Evolutionary conservation across 2,888 invertebrate genomes (phyloP), one percentile per base, ranked within the genome.

Genomic region (Lithophane leautieri): DNA sequence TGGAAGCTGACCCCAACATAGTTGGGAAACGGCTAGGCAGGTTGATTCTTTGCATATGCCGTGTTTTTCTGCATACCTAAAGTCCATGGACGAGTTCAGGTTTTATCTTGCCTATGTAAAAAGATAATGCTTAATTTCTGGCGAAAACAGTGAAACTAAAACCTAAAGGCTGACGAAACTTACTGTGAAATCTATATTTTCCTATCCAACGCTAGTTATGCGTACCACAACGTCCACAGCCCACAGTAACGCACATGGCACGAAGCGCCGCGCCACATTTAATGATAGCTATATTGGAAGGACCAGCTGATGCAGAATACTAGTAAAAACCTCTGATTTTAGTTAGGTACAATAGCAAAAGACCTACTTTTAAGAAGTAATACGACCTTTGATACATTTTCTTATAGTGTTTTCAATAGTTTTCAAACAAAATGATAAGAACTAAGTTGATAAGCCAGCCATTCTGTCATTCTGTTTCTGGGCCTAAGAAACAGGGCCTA

Each of bases 271-370:
- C 65, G 61, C 71, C 73, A 34, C 72, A 52, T 68, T 74, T 86
- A 85, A 85, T 77, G 81, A 68, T 61, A 61, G 76, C 84, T 74
- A 85, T 90, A 90, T 90, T 87, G 90, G 80, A 72, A 74, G 78
- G 70, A 82, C 72, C 91, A 91, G 90, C 89, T 90, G 91, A 84
- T 82, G 76, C 85, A 56, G 50, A 66, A 6, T 16, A 78, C 79
- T 72, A 79, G 50, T 58, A 80, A 80, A 80, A 80, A 78, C 44
- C 52, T 25, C 8, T 72, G 60, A 80, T 52, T 73, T 62, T 56
- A 28, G 14, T 63, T 63, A n/a, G n/a, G n/a, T n/a, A 44, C n/a
- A 34, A 56, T 77, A 50, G n/a, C 6, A n/a, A 22, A 22, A 40
- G 8, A 76, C 7, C 12, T 70, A 16, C 4, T 58, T 56, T 7